These are phyloP conservation scores for Pelobates fuscus DNA, from an alignment of 2,113 vertebrate genomes.

Conservation along the genomic window DNA sequence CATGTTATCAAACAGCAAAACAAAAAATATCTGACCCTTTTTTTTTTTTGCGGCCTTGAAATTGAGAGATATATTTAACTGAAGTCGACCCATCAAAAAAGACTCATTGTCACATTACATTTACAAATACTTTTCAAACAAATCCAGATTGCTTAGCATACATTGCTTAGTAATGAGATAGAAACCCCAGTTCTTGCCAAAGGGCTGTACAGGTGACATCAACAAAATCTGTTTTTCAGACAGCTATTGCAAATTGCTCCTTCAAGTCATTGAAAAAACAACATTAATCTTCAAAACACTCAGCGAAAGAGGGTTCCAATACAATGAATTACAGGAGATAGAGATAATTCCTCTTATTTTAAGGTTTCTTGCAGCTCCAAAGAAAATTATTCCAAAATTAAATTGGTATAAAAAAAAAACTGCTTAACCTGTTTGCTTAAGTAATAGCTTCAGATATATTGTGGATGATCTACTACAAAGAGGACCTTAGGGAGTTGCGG, in stretches of 20 bases:
- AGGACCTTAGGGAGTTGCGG: conserved; percentile 23
- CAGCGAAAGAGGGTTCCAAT: background rate
- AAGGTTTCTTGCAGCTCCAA: background rate
- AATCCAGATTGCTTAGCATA: background rate
- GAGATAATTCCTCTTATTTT: background rate
- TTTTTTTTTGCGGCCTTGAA: background rate
- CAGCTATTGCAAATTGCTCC: conserved; percentile 1
- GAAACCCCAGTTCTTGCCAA: background rate
- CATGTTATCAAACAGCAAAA: background rate
- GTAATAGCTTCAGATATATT: conserved; percentile 20
- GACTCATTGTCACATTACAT: background rate
- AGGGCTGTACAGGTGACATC: background rate
- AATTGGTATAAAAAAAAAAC: background rate
- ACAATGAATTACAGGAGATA: background rate
- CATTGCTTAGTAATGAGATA: background rate
- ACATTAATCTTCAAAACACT: background rate
- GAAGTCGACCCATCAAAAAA: background rate
- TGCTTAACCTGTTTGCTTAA: conserved; percentile 35
- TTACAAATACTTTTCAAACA: background rate
- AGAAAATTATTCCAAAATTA: background rate
- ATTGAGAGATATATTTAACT: background rate
- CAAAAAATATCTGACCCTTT: background rate
- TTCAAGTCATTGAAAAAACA: conserved; percentile 6
- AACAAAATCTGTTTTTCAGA: conserved; percentile 4
- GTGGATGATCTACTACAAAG: conserved; percentile 24